Base-by-base conservation (phyloP, 2,797 vertebrate species). In the Periophthalmus magnuspinnatus region DNA sequence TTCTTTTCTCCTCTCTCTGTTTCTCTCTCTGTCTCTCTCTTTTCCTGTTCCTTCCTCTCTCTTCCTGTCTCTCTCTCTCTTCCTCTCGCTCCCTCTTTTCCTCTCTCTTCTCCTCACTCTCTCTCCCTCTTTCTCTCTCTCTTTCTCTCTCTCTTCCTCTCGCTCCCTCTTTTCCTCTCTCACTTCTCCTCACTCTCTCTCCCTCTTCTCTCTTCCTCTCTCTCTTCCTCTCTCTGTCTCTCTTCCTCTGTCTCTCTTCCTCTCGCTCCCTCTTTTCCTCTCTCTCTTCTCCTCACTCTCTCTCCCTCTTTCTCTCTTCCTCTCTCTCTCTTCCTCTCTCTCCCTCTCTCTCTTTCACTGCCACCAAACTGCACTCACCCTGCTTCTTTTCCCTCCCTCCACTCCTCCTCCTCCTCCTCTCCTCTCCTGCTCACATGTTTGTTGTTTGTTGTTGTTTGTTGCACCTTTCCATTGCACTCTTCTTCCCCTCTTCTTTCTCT, bases 61-160 rank as follows among this genome's bases (percentile, higher is more conserved):
- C n/a, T 21, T 8, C 10, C 7, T 52, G 8, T 9, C 9, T 2
- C 6, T 52, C 6, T 8, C n/a, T n/a, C 9, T 4, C 19, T 1
- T 19, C 7, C 1, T n/a, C 76, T 69, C 88, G 89, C 91, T 85
- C 81, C 28, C 1, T 28, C n/a, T n/a, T n/a, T n/a, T 28, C 28
- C 1, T 3, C 1, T 3, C 1, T 1, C 28, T n/a, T n/a, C n/a
- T n/a, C 28, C 28, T 3, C 3, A 28, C 3, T 3, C 3, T 3
- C 28, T 28, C 3, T 1, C n/a, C n/a, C n/a, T n/a, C 11, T 50
- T 48, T 54, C n/a, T 17, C n/a, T 21, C n/a, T 21, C 7, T 52
- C 8, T 9, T 9, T 2, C 6, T 52, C 6, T 8, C n/a, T n/a
- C 9, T 4, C 19, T 1, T 8, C 7, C 1, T n/a, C 76, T 69